Conservation (phyloP, 1,140 invertebrate genomes). For the Bactericera cockerelli region DNA sequence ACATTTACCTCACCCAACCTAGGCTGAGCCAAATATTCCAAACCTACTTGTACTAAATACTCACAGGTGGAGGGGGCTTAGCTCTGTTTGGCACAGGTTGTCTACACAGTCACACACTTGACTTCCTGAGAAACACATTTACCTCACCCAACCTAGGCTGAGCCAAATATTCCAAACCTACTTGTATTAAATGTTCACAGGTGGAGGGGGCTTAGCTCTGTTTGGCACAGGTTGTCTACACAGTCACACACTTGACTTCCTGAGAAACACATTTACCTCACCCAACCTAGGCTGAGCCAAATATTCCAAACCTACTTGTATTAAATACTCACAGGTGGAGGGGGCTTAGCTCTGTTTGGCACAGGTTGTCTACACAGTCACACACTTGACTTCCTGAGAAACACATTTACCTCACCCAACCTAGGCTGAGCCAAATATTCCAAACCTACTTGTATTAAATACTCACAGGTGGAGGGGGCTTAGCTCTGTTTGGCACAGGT, state of each 20-base stretch:
- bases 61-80: slow-evolving; percentile 45
- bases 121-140: too few relatives aligned
- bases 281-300: too few relatives aligned
- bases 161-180: too few relatives aligned
- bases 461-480: slow-evolving; percentile 50
- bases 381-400: too few relatives aligned
- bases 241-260: slow-evolving; percentile 84
- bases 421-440: too few relatives aligned
- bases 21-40: too few relatives aligned
- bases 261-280: too few relatives aligned
- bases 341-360: slow-evolving; percentile 78
- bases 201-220: slow-evolving; percentile 75
- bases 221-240: slow-evolving; percentile 81
- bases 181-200: slow-evolving; percentile 29
- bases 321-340: slow-evolving; percentile 37
- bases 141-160: too few relatives aligned
- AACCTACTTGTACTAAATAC: slow-evolving; percentile 30
- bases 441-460: slow-evolving; percentile 31
- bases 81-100: slow-evolving; percentile 79
- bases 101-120: slow-evolving; percentile 82
- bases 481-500: slow-evolving; percentile 78
- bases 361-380: slow-evolving; percentile 75
- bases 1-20: too few relatives aligned
- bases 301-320: slow-evolving; percentile 36
- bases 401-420: too few relatives aligned